Evolutionary conservation across 1,140 invertebrate species (phyloP).

Genomic region (Homalodisca vitripennis): DNA sequence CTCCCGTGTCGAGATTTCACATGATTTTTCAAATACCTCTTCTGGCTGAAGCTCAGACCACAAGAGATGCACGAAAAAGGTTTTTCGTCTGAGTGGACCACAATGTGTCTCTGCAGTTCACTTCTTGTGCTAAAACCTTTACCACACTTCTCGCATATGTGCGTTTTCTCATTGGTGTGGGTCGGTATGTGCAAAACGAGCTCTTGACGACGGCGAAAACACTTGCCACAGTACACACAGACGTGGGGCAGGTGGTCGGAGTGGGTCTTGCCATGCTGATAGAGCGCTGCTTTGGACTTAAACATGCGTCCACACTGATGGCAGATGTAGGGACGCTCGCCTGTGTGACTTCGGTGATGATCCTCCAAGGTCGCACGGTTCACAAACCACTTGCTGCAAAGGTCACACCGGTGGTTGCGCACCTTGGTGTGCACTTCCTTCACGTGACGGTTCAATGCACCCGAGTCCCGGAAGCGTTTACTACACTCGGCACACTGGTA

Average conservation of each 20-base stretch:
- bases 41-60: slow-evolving; percentile 42
- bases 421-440: slow-evolving; percentile 81
- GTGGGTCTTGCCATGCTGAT: slow-evolving; percentile 55
- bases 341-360: slow-evolving; percentile 15
- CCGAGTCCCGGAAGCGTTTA: slow-evolving; percentile 60
- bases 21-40: slow-evolving; percentile 32
- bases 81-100: slow-evolving; percentile 40
- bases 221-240: slow-evolving; percentile 51
- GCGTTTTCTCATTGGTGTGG: slow-evolving; percentile 39
- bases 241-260: slow-evolving; percentile 52
- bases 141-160: slow-evolving; percentile 30
- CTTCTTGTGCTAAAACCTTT: slow-evolving; percentile 28
- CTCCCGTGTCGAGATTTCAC: too few species aligned
- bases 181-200: slow-evolving; percentile 49
- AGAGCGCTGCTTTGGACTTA: slow-evolving; percentile 48
- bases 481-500: slow-evolving; percentile 35
- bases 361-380: slow-evolving; percentile 30
- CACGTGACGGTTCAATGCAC: slow-evolving; percentile 45
- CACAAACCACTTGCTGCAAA: slow-evolving; percentile 95
- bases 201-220: slow-evolving; percentile 53
- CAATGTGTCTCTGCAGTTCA: slow-evolving; percentile 19
- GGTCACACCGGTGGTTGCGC: slow-evolving; percentile 92
- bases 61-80: slow-evolving; percentile 49
- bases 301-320: slow-evolving; percentile 17
- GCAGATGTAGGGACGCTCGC: slow-evolving; percentile 24